phyloP scores from a whole-genome alignment of 35 echinoderm and acorn worm genomes.

The Apostichopus parvimensis region DNA sequence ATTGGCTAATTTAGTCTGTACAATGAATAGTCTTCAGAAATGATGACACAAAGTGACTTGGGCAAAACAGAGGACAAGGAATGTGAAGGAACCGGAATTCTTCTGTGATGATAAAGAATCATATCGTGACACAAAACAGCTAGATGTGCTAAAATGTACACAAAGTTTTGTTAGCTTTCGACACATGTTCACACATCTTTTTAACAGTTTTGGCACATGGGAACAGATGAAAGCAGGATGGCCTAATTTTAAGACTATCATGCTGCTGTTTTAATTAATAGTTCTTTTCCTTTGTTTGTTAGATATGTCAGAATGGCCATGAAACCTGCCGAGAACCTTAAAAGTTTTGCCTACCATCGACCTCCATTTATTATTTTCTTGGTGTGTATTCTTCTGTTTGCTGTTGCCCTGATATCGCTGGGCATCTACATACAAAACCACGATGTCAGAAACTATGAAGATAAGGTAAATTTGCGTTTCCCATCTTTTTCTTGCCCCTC shows the following conservation, averaged over 20 bases:
- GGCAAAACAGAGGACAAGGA: too few relatives aligned
- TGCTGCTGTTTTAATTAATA: not conserved
- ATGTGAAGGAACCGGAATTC: too few relatives aligned
- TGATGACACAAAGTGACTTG: too few relatives aligned
- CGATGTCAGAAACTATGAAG: conserved; percentile 82
- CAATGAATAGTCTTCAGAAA: too few relatives aligned
- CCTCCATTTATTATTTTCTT: conserved; percentile 92
- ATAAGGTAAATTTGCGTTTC: conserved; percentile 64
- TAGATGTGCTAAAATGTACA: too few relatives aligned
- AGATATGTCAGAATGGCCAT: conserved; percentile 67
- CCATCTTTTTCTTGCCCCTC: not conserved
- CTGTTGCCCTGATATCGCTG: conserved; percentile 76
- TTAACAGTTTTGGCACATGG: too few relatives aligned
- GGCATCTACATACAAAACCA: conserved; percentile 76
- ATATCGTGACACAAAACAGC: too few relatives aligned
- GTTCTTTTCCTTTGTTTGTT: not conserved
- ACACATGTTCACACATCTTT: too few relatives aligned
- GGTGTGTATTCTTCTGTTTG: conserved; percentile 86
- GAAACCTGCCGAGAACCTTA: conserved; percentile 86
- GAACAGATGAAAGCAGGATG: too few relatives aligned
- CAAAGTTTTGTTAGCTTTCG: not conserved
- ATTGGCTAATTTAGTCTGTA: too few relatives aligned
- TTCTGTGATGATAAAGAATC: too few relatives aligned
- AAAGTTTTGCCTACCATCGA: conserved; percentile 66
- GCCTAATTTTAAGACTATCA: too few relatives aligned